Evolutionary conservation across 2,797 vertebrate genomes (phyloP), one percentile per base, ranked within the genome.

Genomic region (Ceyx erithaca): DNA sequence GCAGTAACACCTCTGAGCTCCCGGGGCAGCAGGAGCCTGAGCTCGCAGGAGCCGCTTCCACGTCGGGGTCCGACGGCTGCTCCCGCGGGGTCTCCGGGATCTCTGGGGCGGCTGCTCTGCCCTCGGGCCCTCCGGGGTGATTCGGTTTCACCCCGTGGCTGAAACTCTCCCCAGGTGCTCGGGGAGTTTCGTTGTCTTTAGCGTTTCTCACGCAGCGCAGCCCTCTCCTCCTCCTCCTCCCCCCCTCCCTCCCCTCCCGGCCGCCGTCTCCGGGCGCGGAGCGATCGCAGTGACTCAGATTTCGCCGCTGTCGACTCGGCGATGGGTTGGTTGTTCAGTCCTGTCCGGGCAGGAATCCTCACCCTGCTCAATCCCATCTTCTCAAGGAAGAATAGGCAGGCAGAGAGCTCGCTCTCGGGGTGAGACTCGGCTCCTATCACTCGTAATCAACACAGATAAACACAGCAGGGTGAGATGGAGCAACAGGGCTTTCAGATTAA

Each of bases 291-390:
- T 97, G 96, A 96, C 87, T 97, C 96, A 96, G 89, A 19, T 94
- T 85, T 87, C 96, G 63, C 77, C 2, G 70, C 92, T 76, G 41
- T 79, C 63, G 51, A 72, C 88, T 89, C 28, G 66, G 64, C 51
- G 52, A 92, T 62, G 81, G 52, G 93, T 82, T 92, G 94, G 93
- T 82, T 92, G 94, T 30, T 81, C 28, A 1, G 80, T 97, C 96
- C 96, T 96, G 96, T 69, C 95, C 23, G 80, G 96, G 20, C 96
- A 97, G 92, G 94, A 95, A 96, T 58, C 95, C 89, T 85, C 91
- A 85, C 12, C 87, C 9, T 78, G 78, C 90, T 84, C 88, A 51
- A 25, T 63, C 86, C 89, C 1, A 46, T 66, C 94, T 84, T 83
- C 95, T 84, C 63, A n/a, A 71, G 95, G 94, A 62, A 89, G 81